Conservation (phyloP, 2,113 vertebrate genomes). For the Psephotus haematonotus region DNA sequence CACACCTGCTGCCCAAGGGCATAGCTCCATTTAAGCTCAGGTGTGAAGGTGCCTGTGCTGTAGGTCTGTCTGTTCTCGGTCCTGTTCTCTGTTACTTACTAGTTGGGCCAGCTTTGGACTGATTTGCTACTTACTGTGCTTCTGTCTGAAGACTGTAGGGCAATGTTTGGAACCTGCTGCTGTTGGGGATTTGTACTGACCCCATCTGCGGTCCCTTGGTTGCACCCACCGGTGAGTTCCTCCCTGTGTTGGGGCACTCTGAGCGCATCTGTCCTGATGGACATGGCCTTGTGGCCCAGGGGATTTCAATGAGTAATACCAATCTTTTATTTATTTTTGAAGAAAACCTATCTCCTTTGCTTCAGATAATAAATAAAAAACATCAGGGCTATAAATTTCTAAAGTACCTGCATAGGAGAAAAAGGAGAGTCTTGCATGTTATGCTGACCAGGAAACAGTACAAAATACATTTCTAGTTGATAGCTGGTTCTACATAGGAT, state of each 20-base stretch:
- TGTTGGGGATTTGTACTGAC: no score
- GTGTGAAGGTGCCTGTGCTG: fast-evolving
- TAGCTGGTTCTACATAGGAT: fast-evolving
- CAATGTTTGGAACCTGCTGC: fast-evolving
- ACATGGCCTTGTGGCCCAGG: fast-evolving
- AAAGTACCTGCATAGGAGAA: fast-evolving
- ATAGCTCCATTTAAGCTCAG: not conserved
- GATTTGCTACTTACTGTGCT: fast-evolving
- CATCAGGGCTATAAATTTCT: not conserved
- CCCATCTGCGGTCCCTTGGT: fast-evolving
- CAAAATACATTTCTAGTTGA: fast-evolving
- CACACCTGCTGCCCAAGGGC: not conserved
- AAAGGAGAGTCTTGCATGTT: not conserved
- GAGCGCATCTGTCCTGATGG: no score
- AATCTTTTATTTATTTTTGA: not conserved
- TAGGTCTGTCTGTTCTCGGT: fast-evolving
- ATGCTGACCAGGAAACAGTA: not conserved
- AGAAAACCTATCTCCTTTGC: not conserved
- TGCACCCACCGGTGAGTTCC: fast-evolving
- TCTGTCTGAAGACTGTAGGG: fast-evolving
- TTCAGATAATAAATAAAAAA: not conserved
- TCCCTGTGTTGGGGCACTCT: not conserved
- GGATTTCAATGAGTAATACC: not conserved
- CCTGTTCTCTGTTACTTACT: fast-evolving
- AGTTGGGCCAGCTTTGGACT: not conserved